Base-by-base conservation (phyloP, 2,797 vertebrate genomes). In the Myiotriccus ornatus region DNA sequence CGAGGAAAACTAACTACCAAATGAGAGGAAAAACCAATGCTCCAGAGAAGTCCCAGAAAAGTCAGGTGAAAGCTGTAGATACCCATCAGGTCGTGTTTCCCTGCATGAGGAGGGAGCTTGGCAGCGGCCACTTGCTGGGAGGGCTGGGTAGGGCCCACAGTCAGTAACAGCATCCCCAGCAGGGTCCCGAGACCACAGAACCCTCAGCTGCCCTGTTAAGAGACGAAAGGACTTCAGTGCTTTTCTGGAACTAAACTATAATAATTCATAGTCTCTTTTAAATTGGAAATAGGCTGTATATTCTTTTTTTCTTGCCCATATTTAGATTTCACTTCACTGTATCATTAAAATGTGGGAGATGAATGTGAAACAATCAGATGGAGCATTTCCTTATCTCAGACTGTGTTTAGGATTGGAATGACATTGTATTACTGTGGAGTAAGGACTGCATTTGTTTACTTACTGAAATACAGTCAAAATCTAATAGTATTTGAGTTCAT, bases 381-480 rank as follows among this genome's bases (percentile, higher is more conserved):
- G 49, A 67, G 59, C 25, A 8, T 76, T 47, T 69, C n/a, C 47
- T 87, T 65, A 81, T 28, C 39, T 86, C 12, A 2, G 18, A 52
- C 70, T 68, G 19, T 86, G 69, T 43, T 86, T 56, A 77, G 55
- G 30, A 24, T 30, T 85, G 84, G 60, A 92, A 79, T 74, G 32
- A 63, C 10, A 27, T 56, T 83, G 53, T 24, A 25, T 86, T 86
- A 49, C 63, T 64, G 37, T 59, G 32, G 53, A 74, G n/a, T 67
- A 64, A 67, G n/a, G 55, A 77, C 34, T 89, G n/a, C 12, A 17
- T 89, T 86, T 92, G 49, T 90, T 94, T 74, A 80, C 70, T 80
- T 49, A 47, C 16, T 80, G 49, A 87, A 87, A 89, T 41, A 47
- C 2, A 76, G 30, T 76, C 32, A 74, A 22, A 89, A 35, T 89